Base-by-base conservation (phyloP, 1,140 invertebrate species). In the Rhizoglyphus robini region DNA sequence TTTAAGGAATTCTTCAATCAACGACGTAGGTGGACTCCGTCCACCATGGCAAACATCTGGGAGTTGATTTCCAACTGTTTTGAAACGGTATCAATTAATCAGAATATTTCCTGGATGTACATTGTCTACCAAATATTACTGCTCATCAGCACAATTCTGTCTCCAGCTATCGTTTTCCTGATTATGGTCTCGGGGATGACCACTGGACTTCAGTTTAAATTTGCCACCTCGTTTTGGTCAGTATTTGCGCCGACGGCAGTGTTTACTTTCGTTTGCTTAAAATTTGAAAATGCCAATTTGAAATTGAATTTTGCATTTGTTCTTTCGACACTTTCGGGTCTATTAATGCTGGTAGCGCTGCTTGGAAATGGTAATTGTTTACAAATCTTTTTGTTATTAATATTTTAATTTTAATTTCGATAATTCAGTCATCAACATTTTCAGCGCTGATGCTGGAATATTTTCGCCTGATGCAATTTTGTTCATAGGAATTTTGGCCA, bases 401-500 rank as follows among this genome's bases (percentile, higher is more conserved):
- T n/a, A n/a, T n/a, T n/a, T n/a, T n/a, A n/a, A n/a, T n/a, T n/a
- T n/a, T n/a, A n/a, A n/a, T n/a, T n/a, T n/a, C n/a, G n/a, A n/a
- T n/a, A n/a, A n/a, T 61, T 87, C 94, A 0, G 89, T 90, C 0
- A 81, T 96, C n/a, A 92, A 96, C 74, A 82, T 96, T 71, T 87
- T 88, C 29, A 90, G 94, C 81, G 90, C 94, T 80, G 91, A 92
- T 30, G 83, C 93, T 51, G 90, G 88, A 51, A n/a, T n/a, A n/a
- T n/a, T n/a, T n/a, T 93, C 90, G 5, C 90, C 93, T 2, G 92
- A 95, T 41, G 91, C 94, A n/a, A 93, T 98, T 75, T 99, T 98
- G 80, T 84, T 98, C 72, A 90, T 96, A 76, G 84, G 88, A 1
- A 81, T 96, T 73, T 85, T 90, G 59, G 83, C 87, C 41, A 96